These are phyloP conservation scores for Heliornis fulica DNA, from an alignment of 2,113 vertebrate genomes.

Conservation along the genomic window DNA sequence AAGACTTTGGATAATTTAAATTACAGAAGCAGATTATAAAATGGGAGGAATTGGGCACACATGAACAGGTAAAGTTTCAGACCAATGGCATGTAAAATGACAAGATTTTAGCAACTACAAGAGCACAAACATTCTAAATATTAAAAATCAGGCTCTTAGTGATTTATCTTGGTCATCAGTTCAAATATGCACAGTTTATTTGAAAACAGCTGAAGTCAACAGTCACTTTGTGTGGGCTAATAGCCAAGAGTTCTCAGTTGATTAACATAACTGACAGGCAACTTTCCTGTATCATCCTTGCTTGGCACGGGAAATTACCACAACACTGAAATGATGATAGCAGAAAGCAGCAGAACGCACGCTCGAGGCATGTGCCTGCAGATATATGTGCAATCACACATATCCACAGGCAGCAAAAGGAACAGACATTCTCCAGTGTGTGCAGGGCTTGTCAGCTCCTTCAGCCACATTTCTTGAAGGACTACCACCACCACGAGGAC, in stretches of 20 bases:
- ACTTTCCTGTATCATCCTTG: not conserved
- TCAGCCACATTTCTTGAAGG: not conserved
- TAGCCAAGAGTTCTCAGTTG: not conserved
- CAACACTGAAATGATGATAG: not conserved
- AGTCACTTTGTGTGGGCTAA: not conserved
- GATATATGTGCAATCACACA: not conserved
- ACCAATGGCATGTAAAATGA: not conserved
- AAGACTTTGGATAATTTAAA: not conserved
- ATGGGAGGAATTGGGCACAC: not conserved
- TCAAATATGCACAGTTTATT: not conserved
- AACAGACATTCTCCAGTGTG: not conserved
- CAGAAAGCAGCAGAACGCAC: not conserved
- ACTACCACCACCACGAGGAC: not conserved
- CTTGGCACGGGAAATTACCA: not conserved
- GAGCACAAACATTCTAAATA: not conserved
- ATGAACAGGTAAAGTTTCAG: not conserved
- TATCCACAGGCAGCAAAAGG: not conserved
- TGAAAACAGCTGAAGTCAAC: not conserved
- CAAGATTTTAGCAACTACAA: not conserved
- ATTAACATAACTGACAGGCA: not conserved
- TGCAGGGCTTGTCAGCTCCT: not conserved
- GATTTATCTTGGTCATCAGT: not conserved
- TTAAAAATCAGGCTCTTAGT: not conserved
- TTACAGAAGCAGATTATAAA: not conserved
- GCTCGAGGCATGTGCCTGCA: rapidly evolving